phyloP scores from a whole-genome alignment of 2,888 invertebrate species.

The Pseudococcus longispinus region DNA sequence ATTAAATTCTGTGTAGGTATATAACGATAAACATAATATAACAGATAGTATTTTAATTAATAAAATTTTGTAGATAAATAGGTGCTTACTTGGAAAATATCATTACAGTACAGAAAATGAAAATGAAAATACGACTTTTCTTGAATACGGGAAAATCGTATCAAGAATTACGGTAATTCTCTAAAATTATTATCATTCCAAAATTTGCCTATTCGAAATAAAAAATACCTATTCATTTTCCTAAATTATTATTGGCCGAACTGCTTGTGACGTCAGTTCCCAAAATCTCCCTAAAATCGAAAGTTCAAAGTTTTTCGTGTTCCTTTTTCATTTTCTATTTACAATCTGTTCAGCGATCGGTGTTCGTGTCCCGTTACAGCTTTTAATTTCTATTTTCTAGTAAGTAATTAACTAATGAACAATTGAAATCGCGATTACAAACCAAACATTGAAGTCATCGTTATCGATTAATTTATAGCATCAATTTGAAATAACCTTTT shows the following conservation, averaged over 20 bases:
- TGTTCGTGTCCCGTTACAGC: not conserved
- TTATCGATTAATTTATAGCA: not conserved
- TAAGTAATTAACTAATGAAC: not conserved
- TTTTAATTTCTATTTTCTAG: not conserved
- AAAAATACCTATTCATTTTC: not conserved
- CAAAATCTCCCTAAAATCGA: not conserved
- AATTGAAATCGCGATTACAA: not conserved
- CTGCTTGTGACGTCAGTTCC: not conserved
- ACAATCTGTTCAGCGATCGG: not conserved
- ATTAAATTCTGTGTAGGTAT: no score
- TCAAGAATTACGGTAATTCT: not conserved
- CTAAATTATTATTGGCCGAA: not conserved
- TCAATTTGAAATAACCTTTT: not conserved
- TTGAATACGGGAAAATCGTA: no score
- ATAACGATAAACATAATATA: no score
- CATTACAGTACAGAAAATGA: no score
- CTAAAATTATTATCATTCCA: no score
- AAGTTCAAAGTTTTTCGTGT: not conserved
- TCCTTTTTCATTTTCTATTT: not conserved
- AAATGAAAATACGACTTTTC: no score
- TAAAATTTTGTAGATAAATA: no score
- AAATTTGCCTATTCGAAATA: not conserved
- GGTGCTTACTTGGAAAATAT: no score
- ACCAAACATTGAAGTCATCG: not conserved
- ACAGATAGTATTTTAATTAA: no score